Conservation (phyloP, 2,888 invertebrate genomes). For the Caenorhabditis sulstoni region DNA sequence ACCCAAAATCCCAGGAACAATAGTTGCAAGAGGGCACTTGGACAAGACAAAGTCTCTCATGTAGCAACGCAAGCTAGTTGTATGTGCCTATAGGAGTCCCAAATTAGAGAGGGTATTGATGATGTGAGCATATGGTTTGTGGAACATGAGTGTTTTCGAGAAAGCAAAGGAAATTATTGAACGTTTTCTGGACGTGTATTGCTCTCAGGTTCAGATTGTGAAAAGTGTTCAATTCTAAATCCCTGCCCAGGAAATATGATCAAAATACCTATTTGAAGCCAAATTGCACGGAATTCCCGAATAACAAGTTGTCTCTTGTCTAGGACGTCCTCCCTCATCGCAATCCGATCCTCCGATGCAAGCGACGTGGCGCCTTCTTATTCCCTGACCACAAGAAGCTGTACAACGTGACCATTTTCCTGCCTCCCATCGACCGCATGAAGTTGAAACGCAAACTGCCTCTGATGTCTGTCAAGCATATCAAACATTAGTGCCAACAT, state of each 20-base stretch:
- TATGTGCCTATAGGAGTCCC: not conserved
- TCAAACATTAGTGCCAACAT: no score
- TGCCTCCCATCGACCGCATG: conserved; percentile 69
- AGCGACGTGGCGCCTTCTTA: conserved; percentile 61
- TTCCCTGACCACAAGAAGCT: conserved; percentile 71
- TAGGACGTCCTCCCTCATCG: conserved; percentile 48
- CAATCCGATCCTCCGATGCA: conserved; percentile 69
- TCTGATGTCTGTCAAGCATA: not conserved
- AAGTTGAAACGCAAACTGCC: conserved; percentile 60
- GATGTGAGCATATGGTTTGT: no score
- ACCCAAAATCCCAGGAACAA: conserved; percentile 32
- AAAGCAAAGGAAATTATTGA: no score
- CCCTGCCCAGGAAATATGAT: no score
- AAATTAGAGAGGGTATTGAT: conserved; percentile 12
- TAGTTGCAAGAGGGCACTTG: conserved; percentile 26
- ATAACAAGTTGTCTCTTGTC: conserved; percentile 62
- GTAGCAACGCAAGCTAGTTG: not conserved
- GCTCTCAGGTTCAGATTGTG: no score
- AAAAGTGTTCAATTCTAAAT: no score
- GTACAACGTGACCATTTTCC: conserved; percentile 69
- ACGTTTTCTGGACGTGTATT: no score
- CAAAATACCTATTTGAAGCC: conserved; percentile 52
- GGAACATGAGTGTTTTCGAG: no score
- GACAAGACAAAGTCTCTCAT: not conserved
- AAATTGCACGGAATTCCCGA: conserved; percentile 65